A percentile compares a stretch with the other conserved stretches of the same genome.
These are phyloP conservation scores for Apogon hyalosoma DNA, from an alignment of 2,797 vertebrate species.

Conservation along the genomic window DNA sequence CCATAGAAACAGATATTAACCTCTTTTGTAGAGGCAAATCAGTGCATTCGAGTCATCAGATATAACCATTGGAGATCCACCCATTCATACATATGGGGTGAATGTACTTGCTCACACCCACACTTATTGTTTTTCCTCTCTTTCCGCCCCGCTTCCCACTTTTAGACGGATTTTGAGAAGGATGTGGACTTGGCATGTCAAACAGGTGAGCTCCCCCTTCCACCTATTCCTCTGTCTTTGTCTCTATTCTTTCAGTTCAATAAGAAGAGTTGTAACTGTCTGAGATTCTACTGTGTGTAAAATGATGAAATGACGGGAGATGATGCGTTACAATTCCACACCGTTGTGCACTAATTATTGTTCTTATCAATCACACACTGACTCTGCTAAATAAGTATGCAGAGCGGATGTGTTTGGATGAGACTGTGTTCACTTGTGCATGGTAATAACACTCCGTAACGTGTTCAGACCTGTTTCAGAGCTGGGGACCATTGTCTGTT, in stretches of 20 bases:
- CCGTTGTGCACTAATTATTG: constrained; percentile 53
- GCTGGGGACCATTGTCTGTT: constrained; percentile 22
- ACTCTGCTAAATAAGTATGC: constrained; percentile 64
- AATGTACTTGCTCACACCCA: constrained; percentile 6
- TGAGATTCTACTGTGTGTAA: constrained; percentile 25
- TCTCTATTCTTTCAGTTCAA: constrained; percentile 22
- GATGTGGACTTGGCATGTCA: constrained; percentile 99
- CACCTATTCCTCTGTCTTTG: constrained; percentile 17
- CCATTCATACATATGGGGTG: constrained; percentile 29
- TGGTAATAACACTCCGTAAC: constrained; percentile 61
- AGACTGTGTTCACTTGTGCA: constrained; percentile 72
- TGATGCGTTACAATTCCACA: constrained; percentile 46
- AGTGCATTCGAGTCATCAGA: constrained; percentile 26
- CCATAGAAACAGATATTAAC: constrained; percentile 39
- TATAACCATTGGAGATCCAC: constrained; percentile 37
- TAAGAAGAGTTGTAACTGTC: constrained; percentile 15
- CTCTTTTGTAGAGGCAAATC: constrained; percentile 18
- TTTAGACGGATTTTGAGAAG: constrained; percentile 99
- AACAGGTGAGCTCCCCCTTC: constrained; percentile 88
- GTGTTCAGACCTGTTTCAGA: constrained; percentile 58
- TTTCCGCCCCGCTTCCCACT: constrained; percentile 59
- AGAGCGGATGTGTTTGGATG: constrained; percentile 59
- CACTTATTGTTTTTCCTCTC: constrained; percentile 55
- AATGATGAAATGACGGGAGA: constrained; percentile 48
- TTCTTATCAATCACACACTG: constrained; percentile 71